Base-by-base conservation (phyloP, 2,797 vertebrate genomes). In the Pseudochromis fuscus region DNA sequence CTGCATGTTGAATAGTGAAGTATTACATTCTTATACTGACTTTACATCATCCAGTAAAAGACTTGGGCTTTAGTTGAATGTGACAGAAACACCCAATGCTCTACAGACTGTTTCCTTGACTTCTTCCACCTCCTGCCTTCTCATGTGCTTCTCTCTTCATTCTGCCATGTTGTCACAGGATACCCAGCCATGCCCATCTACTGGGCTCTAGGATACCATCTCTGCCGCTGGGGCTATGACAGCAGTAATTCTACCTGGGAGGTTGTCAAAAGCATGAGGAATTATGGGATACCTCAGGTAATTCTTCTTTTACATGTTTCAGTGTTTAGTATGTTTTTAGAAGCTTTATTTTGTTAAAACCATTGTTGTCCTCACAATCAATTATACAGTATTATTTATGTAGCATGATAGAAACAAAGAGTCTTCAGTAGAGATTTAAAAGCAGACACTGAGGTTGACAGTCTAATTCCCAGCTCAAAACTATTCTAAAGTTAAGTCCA, bases 201-300 rank as follows among this genome's bases (percentile, higher is more conserved):
- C 77, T 98, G 96, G 96, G 95, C 94, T 0, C 79, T 98, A 0
- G 96, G 96, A 2, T 97, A 96, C 87, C 96, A 98, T 31, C 95
- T 98, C 45, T 97, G 96, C 72, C 95, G 96, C 67, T 97, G 96
- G 96, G 96, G 96, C 16, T 96, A 95, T 0, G 69, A 89, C 27
- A 90, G 93, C 3, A 97, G 96, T 59, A 91, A 95, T 0, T 80
- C 87, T 21, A 96, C 95, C 8, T 96, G 95, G 95, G 93, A 96
- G 31, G 89, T 92, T 0, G 95, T 95, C 30, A 96, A 89, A 83
- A 92, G 86, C 61, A 90, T 97, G 95, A 95, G 96, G 82, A 95
- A 92, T 81, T 89, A 93, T 84, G 89, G 92, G 60, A 95, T 97
- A 46, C 96, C 96, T 0, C 96, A 96, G 95, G 96, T 97, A 86